These are phyloP conservation scores for Cephus pulcher DNA, from an alignment of 2,888 invertebrate species.

Conservation along the genomic window DNA sequence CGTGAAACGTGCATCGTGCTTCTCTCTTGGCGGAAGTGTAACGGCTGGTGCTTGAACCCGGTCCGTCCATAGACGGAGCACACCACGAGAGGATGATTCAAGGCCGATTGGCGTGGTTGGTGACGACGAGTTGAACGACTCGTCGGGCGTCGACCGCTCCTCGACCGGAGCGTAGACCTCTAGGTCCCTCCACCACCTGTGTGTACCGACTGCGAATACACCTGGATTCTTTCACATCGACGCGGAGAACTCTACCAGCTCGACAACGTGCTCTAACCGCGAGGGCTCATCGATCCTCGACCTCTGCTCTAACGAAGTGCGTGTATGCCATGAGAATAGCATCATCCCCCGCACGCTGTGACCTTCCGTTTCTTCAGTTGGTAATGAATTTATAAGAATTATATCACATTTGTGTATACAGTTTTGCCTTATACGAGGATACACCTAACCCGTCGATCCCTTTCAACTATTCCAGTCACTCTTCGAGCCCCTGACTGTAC, in stretches of 20 bases:
- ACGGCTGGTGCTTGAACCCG: constrained; percentile 45
- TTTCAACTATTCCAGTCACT: neutral
- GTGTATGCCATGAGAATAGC: constrained; percentile 5
- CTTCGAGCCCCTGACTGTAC: neutral
- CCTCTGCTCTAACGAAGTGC: neutral
- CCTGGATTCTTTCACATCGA: neutral
- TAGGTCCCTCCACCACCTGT: neutral
- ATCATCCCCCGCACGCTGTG: neutral
- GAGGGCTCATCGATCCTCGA: neutral
- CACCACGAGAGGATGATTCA: constrained; percentile 50
- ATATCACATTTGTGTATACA: neutral
- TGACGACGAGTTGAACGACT: constrained; percentile 63
- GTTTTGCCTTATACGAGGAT: neutral
- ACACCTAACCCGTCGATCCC: neutral
- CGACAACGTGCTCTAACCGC: neutral
- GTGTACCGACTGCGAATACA: neutral
- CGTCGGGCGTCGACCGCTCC: constrained; percentile 62
- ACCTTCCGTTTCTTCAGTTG: constrained; percentile 2
- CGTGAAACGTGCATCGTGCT: constrained; percentile 8
- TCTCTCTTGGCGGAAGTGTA: constrained; percentile 39
- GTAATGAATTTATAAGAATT: neutral
- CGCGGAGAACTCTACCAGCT: neutral
- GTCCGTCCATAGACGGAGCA: constrained; percentile 18
- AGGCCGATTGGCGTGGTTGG: constrained; percentile 50
- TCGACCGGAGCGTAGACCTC: constrained; percentile 5